These are phyloP conservation scores for Lethocerus indicus DNA, from an alignment of 1,140 invertebrate genomes.

Conservation along the genomic window DNA sequence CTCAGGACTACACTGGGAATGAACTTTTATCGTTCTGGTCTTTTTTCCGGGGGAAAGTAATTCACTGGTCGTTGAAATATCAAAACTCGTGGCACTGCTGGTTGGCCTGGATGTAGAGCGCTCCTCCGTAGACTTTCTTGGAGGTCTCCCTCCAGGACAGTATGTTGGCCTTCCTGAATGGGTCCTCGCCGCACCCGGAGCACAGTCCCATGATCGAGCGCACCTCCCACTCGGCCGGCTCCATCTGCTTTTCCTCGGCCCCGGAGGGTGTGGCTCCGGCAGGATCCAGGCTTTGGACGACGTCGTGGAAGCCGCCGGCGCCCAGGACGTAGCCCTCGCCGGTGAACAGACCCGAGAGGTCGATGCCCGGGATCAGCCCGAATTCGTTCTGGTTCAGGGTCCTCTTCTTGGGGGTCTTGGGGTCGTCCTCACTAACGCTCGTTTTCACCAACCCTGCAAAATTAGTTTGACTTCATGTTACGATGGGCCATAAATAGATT, in stretches of 20 bases:
- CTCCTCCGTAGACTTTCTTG: constrained; percentile 55
- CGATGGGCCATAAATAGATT: too few relatives aligned
- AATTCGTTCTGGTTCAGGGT: background rate
- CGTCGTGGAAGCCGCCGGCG: constrained; percentile 7
- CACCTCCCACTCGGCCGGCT: constrained; percentile 65
- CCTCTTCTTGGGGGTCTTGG: constrained; percentile 3
- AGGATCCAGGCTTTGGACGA: background rate
- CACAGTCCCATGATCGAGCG: constrained; percentile 58
- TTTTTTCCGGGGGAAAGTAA: constrained; percentile 2
- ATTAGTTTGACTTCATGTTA: too few relatives aligned
- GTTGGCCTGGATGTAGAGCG: constrained; percentile 41
- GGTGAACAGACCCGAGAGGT: constrained; percentile 10
- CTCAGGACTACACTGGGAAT: too few relatives aligned
- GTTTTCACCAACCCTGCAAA: too few relatives aligned
- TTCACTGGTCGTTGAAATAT: too few relatives aligned
- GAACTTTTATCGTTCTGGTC: constrained; percentile 3
- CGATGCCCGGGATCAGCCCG: constrained; percentile 10
- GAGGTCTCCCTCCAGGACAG: constrained; percentile 53
- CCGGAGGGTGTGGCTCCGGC: constrained; percentile 19
- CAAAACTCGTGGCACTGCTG: constrained; percentile 54
- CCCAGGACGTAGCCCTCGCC: constrained; percentile 12
- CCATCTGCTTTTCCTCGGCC: constrained; percentile 37
- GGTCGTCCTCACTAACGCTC: too few relatives aligned
- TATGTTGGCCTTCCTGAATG: constrained; percentile 55
- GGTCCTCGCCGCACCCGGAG: constrained; percentile 48